Percentiles rank a stretch among this genome's conserved stretches.
phyloP scores from a whole-genome alignment of 2,888 invertebrate genomes.

The Lasioglossum oenotherae region DNA sequence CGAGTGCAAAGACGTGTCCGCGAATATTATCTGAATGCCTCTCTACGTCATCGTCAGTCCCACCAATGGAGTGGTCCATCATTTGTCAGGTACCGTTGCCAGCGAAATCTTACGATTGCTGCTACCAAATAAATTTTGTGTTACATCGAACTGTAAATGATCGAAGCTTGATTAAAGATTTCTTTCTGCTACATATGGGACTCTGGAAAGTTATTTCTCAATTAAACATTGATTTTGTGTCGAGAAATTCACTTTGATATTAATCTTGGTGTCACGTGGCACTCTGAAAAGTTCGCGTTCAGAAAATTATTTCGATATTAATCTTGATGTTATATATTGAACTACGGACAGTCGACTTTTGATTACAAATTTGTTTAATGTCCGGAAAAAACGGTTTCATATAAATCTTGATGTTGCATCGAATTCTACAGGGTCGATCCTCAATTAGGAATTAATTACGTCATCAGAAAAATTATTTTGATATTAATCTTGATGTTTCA shows the following conservation, averaged over 20 bases:
- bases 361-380: too few relatives aligned
- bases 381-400: too few relatives aligned
- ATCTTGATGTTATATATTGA: too few relatives aligned
- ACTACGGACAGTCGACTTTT: too few relatives aligned
- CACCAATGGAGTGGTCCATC: background rate
- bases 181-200: background rate
- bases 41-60: constrained; percentile 17
- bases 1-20: constrained; percentile 49
- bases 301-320: too few relatives aligned
- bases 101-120: background rate
- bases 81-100: background rate
- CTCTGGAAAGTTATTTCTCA: background rate
- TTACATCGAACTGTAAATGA: background rate
- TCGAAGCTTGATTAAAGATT: background rate
- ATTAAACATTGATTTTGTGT: background rate
- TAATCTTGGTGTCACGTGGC: too few relatives aligned
- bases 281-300: too few relatives aligned
- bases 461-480: too few relatives aligned
- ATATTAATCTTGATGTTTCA: too few relatives aligned
- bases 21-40: constrained; percentile 21
- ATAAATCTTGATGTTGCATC: too few relatives aligned
- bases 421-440: too few relatives aligned
- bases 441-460: too few relatives aligned
- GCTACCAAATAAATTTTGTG: background rate
- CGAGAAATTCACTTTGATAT: background rate